Evolutionary conservation across 2,797 vertebrate species (phyloP).

Genomic region (Tympanoctomys barrerae): DNA sequence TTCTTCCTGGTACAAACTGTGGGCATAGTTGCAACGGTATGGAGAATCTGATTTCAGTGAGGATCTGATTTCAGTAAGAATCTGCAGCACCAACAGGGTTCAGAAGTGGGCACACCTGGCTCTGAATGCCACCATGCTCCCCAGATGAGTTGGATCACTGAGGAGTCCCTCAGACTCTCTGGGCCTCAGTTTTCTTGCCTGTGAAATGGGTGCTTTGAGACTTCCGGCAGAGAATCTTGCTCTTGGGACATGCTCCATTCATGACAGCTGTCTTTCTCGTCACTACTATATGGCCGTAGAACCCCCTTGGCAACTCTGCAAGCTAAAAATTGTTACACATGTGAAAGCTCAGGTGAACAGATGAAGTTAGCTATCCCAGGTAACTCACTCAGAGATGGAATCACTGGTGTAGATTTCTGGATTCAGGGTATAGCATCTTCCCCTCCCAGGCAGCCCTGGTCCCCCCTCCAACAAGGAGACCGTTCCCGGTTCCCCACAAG

Average conservation of each 20-base stretch:
- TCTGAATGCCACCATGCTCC: neutral
- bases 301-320: fast-evolving
- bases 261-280: neutral
- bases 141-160: neutral
- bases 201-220: neutral
- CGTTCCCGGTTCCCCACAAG: fast-evolving
- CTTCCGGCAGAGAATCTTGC: no score
- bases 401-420: neutral
- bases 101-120: neutral
- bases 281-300: fast-evolving
- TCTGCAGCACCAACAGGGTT: fast-evolving
- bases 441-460: neutral
- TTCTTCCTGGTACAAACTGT: neutral
- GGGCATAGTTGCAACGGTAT: fast-evolving
- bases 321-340: fast-evolving
- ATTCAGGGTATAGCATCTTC: fast-evolving
- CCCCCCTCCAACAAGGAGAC: fast-evolving
- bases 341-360: neutral
- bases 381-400: neutral
- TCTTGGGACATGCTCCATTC: neutral
- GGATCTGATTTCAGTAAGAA: neutral
- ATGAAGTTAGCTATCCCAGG: neutral
- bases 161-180: neutral
- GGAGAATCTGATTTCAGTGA: neutral
- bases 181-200: neutral